phyloP scores from a whole-genome alignment of 2,888 invertebrate species.

The Chrysolina americana region DNA sequence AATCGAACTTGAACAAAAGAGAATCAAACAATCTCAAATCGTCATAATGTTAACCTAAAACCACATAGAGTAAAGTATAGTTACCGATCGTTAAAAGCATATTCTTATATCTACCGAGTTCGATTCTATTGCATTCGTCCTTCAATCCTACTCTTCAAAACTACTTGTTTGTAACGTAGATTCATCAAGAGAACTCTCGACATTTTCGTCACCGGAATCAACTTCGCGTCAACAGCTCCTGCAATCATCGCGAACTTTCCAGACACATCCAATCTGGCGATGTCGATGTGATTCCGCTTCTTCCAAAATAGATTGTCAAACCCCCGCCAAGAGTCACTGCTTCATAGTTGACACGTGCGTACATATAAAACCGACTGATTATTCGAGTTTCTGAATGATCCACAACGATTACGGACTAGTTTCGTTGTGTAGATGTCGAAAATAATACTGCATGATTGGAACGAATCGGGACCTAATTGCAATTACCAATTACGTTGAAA shows the following conservation, averaged over 20 bases:
- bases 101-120: too few species aligned
- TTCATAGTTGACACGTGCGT: neutral
- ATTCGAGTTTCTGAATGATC: neutral
- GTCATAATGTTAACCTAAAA: too few species aligned
- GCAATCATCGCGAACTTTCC: neutral
- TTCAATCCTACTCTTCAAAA: too few species aligned
- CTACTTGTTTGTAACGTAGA: too few species aligned
- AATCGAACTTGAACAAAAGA: too few species aligned
- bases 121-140: too few species aligned
- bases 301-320: neutral
- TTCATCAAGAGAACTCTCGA: too few species aligned
- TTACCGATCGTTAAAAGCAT: too few species aligned
- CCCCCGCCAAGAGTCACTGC: neutral
- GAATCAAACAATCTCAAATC: too few species aligned
- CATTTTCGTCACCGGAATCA: neutral
- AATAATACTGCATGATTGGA: constrained; percentile 14
- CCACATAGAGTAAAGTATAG: too few species aligned
- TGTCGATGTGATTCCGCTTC: neutral
- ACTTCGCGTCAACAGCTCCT: neutral
- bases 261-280: neutral
- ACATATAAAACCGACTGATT: neutral
- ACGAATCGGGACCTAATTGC: neutral
- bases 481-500: neutral
- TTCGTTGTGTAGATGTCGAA: constrained; percentile 4
- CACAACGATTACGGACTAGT: neutral